Evolutionary conservation across 2,888 invertebrate species (phyloP), one percentile per base, ranked within the genome.

Genomic region (Drosophila lacicola): DNA sequence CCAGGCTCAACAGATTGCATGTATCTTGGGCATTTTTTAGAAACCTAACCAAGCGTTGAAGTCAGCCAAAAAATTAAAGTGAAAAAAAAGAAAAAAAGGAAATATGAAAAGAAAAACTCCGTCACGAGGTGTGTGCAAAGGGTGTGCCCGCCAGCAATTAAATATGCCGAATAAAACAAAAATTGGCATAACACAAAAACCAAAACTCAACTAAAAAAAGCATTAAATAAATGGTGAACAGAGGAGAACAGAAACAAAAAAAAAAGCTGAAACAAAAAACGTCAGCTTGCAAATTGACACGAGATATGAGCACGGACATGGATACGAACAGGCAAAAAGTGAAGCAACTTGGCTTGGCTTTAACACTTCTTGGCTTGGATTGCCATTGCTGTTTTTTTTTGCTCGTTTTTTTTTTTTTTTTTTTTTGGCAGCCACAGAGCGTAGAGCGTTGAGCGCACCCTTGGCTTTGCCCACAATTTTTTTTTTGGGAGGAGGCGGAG

Each of bases 251-350:
- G 65, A 67, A 58, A 55, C 49, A 47, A 56, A 75, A 50, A 64
- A 49, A 57, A 58, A 61, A 50, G 54, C 45, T 17, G 42, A 17
- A 63, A 21, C 60, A 51, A 42, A 69, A 78, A 66, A 70, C 82
- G 65, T 78, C 81, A 79, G 81, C 75, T 82, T 83, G 84, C 81
- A 84, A 84, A 87, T 84, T 84, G 84, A 84, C 87, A 84, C 87
- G 84, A 84, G 87, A 87, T 85, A 87, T 79, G 78, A 80, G 70
- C 83, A 83, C 81, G 83, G 85, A 84, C 82, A 73, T 70, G 69
- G 71, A 71, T 71, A 81, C 71, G 69, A 72, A 70, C 74, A 50
- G 72, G 78, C 68, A 66, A 74, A 70, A 64, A 70, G 42, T 67
- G 64, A 70, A 78, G 75, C 63, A 84, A 72, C 78, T 84, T 82